A percentile compares a stretch with the other conserved stretches of the same genome.
Evolutionary conservation across 2,888 invertebrate genomes (phyloP).

Genomic region (Cacoxenus indagator): DNA sequence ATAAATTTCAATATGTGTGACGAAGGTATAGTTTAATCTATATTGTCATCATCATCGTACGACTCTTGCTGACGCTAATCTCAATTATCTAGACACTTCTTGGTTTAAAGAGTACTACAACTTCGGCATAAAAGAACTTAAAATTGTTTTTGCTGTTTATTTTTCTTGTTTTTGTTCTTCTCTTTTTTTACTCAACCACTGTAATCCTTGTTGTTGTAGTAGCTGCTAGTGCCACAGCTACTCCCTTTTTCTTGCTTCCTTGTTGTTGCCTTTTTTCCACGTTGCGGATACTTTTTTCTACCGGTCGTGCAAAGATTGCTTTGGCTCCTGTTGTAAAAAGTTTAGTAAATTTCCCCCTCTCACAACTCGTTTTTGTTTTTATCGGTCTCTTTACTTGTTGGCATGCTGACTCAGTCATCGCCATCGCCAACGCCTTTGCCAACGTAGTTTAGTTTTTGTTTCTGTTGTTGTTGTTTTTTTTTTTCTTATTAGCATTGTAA

Average conservation of each 20-base stretch:
- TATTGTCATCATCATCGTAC: no score
- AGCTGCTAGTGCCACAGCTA: slow-evolving; percentile 14
- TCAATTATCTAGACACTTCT: neutral
- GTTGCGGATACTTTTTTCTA: neutral
- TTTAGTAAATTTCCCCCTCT: neutral
- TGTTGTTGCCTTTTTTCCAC: slow-evolving; percentile 25
- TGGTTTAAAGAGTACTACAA: no score
- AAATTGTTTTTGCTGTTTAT: slow-evolving; percentile 16
- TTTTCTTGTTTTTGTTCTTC: slow-evolving; percentile 3
- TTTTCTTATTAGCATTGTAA: slow-evolving; percentile 5
- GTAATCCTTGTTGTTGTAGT: slow-evolving; percentile 1
- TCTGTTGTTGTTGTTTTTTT: neutral
- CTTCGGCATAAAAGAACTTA: no score
- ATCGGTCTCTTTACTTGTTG: slow-evolving; percentile 32
- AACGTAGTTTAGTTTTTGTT: neutral
- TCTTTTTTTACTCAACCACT: slow-evolving; percentile 19
- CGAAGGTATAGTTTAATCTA: no score
- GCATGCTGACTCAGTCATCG: slow-evolving; percentile 44
- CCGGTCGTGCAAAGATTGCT: neutral
- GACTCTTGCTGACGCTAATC: no score
- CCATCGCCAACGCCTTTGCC: neutral
- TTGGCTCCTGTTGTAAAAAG: neutral
- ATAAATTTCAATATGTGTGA: no score
- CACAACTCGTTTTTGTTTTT: neutral
- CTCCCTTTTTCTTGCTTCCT: neutral